These are phyloP conservation scores for Megaceryle alcyon DNA, from an alignment of 2,797 vertebrate species.

Conservation along the genomic window DNA sequence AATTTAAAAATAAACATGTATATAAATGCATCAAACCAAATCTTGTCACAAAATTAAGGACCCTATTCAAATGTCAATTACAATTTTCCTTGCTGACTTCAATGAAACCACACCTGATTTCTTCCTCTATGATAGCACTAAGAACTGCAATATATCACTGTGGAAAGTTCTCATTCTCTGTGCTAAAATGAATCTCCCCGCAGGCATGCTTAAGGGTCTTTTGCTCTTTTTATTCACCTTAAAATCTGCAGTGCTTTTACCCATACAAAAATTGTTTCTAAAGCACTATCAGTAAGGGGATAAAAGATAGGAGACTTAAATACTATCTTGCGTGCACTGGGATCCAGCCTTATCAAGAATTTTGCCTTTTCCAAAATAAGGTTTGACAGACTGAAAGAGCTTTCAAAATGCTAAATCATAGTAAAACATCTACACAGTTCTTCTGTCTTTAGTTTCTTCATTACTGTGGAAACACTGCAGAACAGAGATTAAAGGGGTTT, in stretches of 20 bases:
- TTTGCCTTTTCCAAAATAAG: background rate
- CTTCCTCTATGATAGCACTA: background rate
- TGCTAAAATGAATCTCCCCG: background rate
- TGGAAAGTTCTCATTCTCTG: background rate
- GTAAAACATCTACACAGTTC: background rate
- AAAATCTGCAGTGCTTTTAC: constrained; percentile 1
- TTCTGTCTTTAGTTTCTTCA: background rate
- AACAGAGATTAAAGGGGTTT: background rate
- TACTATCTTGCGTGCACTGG: background rate
- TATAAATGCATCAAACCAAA: background rate
- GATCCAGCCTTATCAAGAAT: background rate
- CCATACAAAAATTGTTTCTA: background rate
- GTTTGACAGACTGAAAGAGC: background rate
- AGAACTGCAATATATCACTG: background rate
- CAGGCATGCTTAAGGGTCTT: constrained; percentile 38
- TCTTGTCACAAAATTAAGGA: background rate
- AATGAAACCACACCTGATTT: background rate
- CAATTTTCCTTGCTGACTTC: background rate
- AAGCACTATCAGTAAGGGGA: background rate
- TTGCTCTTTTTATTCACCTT: background rate
- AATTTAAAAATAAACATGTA: background rate
- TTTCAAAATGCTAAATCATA: background rate
- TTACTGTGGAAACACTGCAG: background rate
- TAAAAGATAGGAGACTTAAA: constrained; percentile 1
- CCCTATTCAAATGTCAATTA: background rate